A percentile compares a stretch with the other conserved stretches of the same genome.
Evolutionary conservation across 2,888 invertebrate genomes (phyloP).

Genomic region (Nemapogon koenigi): DNA sequence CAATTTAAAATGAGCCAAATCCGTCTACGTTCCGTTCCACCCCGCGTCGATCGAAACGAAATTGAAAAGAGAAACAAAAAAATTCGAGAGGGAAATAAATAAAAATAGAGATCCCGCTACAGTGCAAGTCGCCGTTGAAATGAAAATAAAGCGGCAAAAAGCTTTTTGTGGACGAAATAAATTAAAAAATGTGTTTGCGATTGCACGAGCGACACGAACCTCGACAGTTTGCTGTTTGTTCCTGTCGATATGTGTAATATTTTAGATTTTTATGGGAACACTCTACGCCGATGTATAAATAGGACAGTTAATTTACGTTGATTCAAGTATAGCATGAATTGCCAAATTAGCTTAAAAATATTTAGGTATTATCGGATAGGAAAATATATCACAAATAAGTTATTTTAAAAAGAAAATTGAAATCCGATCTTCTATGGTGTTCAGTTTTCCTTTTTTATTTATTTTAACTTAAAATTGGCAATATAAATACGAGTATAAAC

Average conservation of each 20-base stretch:
- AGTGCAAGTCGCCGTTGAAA: slow-evolving; percentile 64
- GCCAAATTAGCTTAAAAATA: no score
- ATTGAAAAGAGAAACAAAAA: slow-evolving; percentile 52
- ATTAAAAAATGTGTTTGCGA: slow-evolving; percentile 60
- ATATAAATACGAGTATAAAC: no score
- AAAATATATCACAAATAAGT: no score
- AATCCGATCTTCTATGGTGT: no score
- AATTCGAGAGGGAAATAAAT: slow-evolving; percentile 46
- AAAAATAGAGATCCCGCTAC: slow-evolving; percentile 64
- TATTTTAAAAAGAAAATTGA: no score
- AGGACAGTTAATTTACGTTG: no score
- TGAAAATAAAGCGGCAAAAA: slow-evolving; percentile 59
- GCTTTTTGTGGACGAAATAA: slow-evolving; percentile 63
- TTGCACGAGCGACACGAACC: slow-evolving; percentile 40
- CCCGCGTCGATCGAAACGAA: slow-evolving; percentile 55
- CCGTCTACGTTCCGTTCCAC: slow-evolving; percentile 54
- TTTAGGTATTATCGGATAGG: no score
- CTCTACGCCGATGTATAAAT: no score
- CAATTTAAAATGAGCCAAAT: slow-evolving; percentile 57
- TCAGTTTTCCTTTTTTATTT: no score
- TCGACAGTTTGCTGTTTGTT: slow-evolving; percentile 22
- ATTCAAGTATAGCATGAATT: no score
- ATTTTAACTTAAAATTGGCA: no score
- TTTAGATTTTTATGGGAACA: no score
- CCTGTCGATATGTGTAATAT: slow-evolving; percentile 32